Evolutionary conservation across 1,140 invertebrate species (phyloP), one percentile per base, ranked within the genome.

Genomic region (Oreohelix idahoensis): DNA sequence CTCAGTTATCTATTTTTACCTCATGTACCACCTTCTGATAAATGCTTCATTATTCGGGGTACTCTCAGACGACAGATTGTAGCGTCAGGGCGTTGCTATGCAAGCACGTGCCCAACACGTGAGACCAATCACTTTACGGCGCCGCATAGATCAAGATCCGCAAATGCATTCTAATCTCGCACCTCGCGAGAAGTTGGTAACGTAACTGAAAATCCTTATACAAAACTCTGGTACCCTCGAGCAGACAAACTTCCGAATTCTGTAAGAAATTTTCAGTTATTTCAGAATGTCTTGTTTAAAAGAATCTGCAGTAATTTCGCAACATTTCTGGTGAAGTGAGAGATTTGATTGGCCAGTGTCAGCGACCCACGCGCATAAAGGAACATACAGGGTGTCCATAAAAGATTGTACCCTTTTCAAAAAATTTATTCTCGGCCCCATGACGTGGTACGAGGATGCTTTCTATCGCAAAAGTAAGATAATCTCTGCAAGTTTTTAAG

Each of bases 1-100:
- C 29, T 32, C 1, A 11, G n/a, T 66, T 66, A 66, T 66, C 63
- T 66, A n/a, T n/a, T n/a, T 66, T 17, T 66, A 13, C 32, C 29
- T 66, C n/a, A 10, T 32, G 29, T n/a, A 66, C 20, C n/a, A 66
- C 63, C n/a, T 66, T 66, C 29, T 66, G 29, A 32, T 17, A 66
- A 66, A 32, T 32, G 63, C 29, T 35, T 29, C n/a, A 8, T 10
- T 29, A 5, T 66, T 66, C 63, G 15, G 36, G 4, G 35, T 74
- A 1, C 71, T 26, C 38, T 49, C 38, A 29, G 35, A 39, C 63
- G 66, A 80, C 79, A 80, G 79, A 80, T 80, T 80, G 79, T 51
- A 38, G 79, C 79, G 79, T 80, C 79, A 29, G 29, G 26, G 38
- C 66, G 79, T 80, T 80, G 79, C 79, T 80, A 80, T 38, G 66